Evolutionary conservation across 1,140 invertebrate species (phyloP), one percentile per base, ranked within the genome.

Genomic region (Pseudoatta argentina): DNA sequence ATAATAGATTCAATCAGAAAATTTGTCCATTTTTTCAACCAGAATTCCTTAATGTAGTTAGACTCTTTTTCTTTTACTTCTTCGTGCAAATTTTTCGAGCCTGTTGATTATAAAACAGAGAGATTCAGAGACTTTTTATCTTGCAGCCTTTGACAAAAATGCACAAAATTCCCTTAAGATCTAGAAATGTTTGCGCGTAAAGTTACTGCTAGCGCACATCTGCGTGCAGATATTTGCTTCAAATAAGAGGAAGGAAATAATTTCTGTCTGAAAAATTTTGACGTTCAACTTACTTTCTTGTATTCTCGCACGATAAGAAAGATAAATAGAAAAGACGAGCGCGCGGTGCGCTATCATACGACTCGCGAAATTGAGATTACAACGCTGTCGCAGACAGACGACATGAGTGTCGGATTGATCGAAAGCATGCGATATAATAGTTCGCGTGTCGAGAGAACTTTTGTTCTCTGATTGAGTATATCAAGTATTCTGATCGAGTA

Each of bases 381-480:
- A 79, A 83, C 75, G 88, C 88, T 89, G 88, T 69, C 53, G 21
- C 85, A 55, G 87, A 77, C 88, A 89, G 88, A 87, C 79, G 69
- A 71, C 81, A 86, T 61, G 71, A 89, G 88, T 89, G 88, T 75
- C 51, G 48, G 83, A 6, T 82, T 86, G 88, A 89, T 89, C 88
- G 88, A 89, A 89, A 89, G 85, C 88, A 69, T 78, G 69, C 78
- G 86, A 89, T 89, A 89, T 87, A 89, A 89, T 89, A 87, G 87
- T 39, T 67, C 85, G 71, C 53, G 85, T 51, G 85, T 82, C 86
- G 83, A 81, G 88, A 86, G 88, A 86, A 89, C 88, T 89, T 89
- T 89, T 89, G 88, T 89, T 73, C 88, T 78, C 85, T 89, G 88
- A 89, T 89, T 86, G 88, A 89, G 88, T 89, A 89, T 89, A 89